Base-by-base conservation (phyloP, 2,888 invertebrate genomes). In the Apantesis nais region DNA sequence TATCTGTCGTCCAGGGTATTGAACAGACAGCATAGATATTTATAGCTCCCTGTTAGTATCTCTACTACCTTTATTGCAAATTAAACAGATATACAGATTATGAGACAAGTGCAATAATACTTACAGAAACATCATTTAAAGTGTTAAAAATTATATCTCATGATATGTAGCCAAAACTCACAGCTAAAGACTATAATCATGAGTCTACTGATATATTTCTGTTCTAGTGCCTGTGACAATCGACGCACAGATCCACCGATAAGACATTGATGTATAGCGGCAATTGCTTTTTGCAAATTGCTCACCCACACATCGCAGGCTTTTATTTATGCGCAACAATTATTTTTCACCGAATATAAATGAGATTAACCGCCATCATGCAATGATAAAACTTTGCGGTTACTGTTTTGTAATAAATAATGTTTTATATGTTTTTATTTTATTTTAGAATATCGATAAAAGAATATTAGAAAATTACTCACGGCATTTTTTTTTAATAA, bases 251-350 rank as follows among this genome's bases (percentile, higher is more conserved):
- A 90, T 91, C 86, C 86, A 71, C 68, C 85, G 91, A 90, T 90
- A 92, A 91, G 92, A 89, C 92, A 91, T 86, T 93, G 93, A 93
- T 89, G 83, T 89, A 93, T 92, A 80, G 86, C 80, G 77, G 86
- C 90, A 91, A 93, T 93, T 90, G 90, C 88, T 92, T 92, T 92
- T 91, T 90, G 89, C 89, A 91, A 93, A 93, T 92, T 91, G 92
- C 88, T 86, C 88, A 80, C 83, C 85, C 85, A 77, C 85, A 79
- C 83, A 78, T 76, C 78, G 74, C 76, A 73, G 75, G 77, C 74
- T 83, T 80, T 83, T 86, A 92, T 91, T 91, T 90, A 92, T 91
- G 86, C 84, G 79, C 79, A 83, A 86, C 90, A 89, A 90, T 89
- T 89, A 89, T 89, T 90, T 89, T 88, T 82, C 79, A 81, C 79